phyloP scores from a whole-genome alignment of 2,113 vertebrate species.

The Platycercus adscitus region DNA sequence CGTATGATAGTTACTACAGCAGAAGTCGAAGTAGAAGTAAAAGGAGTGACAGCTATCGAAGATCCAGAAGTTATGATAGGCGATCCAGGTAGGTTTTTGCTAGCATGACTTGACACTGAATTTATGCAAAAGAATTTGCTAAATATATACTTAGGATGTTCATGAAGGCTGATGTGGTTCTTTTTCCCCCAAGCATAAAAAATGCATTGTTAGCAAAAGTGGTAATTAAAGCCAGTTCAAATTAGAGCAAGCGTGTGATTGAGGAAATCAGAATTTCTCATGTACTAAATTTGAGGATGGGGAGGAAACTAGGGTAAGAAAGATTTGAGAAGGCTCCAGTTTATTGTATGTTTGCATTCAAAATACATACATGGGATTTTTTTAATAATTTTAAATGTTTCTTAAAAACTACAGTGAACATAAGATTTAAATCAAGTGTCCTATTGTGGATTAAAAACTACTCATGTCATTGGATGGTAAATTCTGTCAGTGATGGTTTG shows the following conservation, averaged over 20 bases:
- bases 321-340: background rate
- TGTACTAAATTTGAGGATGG: fast-evolving
- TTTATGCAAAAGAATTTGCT: background rate
- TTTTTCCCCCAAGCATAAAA: background rate
- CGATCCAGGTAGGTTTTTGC: slow-evolving; percentile 80
- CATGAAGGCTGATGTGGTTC: background rate
- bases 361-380: fast-evolving
- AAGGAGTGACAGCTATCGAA: slow-evolving; percentile 83
- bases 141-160: background rate
- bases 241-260: background rate
- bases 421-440: background rate
- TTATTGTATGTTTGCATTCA: background rate
- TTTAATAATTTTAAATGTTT: background rate
- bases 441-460: background rate
- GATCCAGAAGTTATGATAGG: slow-evolving; percentile 82
- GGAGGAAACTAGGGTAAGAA: background rate
- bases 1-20: slow-evolving; percentile 91
- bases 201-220: background rate
- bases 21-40: slow-evolving; percentile 84
- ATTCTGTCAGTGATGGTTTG: background rate
- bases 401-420: background rate
- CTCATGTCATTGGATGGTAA: background rate
- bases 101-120: background rate
- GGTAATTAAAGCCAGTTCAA: background rate
- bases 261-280: background rate